Percentiles rank a stretch among this genome's conserved stretches.
These are phyloP conservation scores for Stramonita haemastoma DNA, from an alignment of 2,888 invertebrate species.

Conservation along the genomic window DNA sequence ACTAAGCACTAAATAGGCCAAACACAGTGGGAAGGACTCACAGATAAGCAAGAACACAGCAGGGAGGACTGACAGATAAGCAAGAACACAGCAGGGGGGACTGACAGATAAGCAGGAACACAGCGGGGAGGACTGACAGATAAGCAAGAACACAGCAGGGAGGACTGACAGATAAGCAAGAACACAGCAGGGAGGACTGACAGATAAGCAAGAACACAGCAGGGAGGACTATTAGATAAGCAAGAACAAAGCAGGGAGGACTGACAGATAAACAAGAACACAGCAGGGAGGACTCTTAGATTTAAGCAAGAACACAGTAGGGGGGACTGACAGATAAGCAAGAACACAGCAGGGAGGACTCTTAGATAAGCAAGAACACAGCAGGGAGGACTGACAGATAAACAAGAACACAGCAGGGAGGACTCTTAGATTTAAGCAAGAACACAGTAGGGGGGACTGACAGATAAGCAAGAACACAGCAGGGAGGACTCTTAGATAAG, in stretches of 20 bases:
- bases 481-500: too few relatives aligned
- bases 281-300: too few relatives aligned
- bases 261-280: constrained; percentile 82
- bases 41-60: too few relatives aligned
- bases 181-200: constrained; percentile 62
- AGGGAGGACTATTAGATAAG: too few relatives aligned
- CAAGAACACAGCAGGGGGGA: constrained; percentile 91
- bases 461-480: constrained; percentile 86
- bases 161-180: too few relatives aligned
- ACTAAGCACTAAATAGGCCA: too few relatives aligned
- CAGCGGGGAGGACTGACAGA: constrained; percentile 70
- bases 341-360: constrained; percentile 94
- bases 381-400: constrained; percentile 77
- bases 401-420: constrained; percentile 89
- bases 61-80: constrained; percentile 78
- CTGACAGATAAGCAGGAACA: too few relatives aligned
- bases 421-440: too few relatives aligned
- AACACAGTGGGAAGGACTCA: too few relatives aligned
- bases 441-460: constrained; percentile 62
- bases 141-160: constrained; percentile 89
- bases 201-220: constrained; percentile 86
- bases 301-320: too few relatives aligned
- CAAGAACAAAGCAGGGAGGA: not conserved
- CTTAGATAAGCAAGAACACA: too few relatives aligned
- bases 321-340: constrained; percentile 78